Evolutionary conservation across 1,140 invertebrate species (phyloP), one percentile per base, ranked within the genome.

Genomic region (Solenopsis invicta): DNA sequence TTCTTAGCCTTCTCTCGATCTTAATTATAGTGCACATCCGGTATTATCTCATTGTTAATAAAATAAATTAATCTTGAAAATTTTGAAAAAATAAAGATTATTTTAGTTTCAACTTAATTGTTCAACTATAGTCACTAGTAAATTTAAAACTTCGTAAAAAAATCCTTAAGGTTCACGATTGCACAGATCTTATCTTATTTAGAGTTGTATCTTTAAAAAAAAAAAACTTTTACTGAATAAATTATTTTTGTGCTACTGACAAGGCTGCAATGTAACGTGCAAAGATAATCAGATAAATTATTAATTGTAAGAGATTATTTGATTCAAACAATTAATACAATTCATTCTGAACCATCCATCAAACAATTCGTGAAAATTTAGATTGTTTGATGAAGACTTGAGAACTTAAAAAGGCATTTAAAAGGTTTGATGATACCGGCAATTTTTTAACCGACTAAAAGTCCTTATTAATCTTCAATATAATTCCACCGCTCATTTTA

Each of bases 161-260:
- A 29, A 29, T 41, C 41, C 1, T 72, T 34, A 0, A 10, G 4
- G 18, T 4, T 54, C 1, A 18, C 10, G 10, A 21, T 67, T 61
- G 12, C 59, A 41, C 2, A 10, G 54, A 72, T 74, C 4, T 72
- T 72, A 72, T 74, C 4, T 72, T 72, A 34, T 48, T 48, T 12
- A 24, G 0, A 21, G 10, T 8, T 54, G 1, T 52, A 34, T 0
- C 34, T 37, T 52, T 29, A 1, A 2, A 2, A 29, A 0, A 29
- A 0, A 18, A 34, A 18, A 72, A 72, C 10, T 71, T 52, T 71
- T 4, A 37, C 21, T 72, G 5, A 37, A 13, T 24, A 66, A 13
- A 37, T 41, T 21, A 13, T 56, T 1, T 56, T 56, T 56, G 37
- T 16, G 12, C 5, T 45, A 56, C 16, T 13, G 0, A 18, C 1